Percentiles rank a stretch among this genome's conserved stretches.
phyloP scores from a whole-genome alignment of 2,113 vertebrate species.

The Bambusicola thoracicus region DNA sequence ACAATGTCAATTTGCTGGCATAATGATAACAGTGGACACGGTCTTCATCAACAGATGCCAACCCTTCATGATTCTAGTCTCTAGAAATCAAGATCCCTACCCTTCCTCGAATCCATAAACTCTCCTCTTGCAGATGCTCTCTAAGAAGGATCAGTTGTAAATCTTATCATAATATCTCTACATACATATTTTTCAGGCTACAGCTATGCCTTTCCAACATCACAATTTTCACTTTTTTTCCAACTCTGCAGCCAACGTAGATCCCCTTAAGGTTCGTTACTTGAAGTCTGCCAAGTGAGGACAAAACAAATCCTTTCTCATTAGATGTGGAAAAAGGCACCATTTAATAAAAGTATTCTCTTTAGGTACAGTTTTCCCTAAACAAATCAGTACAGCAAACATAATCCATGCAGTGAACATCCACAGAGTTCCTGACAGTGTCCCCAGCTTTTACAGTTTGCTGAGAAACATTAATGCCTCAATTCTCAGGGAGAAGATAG shows the following conservation, averaged over 20 bases:
- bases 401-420: background rate
- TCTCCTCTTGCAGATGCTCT: background rate
- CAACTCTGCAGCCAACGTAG: background rate
- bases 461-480: background rate
- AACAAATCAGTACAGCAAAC: background rate
- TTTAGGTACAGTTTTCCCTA: accelerated
- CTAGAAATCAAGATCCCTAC: background rate
- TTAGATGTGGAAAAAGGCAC: background rate
- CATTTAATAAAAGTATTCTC: background rate
- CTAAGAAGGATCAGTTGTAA: background rate
- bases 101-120: background rate
- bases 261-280: background rate
- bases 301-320: background rate
- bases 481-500: background rate
- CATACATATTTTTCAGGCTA: background rate
- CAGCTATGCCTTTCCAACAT: background rate
- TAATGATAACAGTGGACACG: background rate
- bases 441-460: background rate
- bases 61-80: background rate
- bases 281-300: background rate
- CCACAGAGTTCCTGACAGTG: accelerated
- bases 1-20: background rate
- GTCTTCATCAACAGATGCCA: background rate
- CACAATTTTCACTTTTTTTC: background rate
- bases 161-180: background rate